These are phyloP conservation scores for Leptatherina wallacei DNA, from an alignment of 2,797 vertebrate genomes.

Conservation along the genomic window DNA sequence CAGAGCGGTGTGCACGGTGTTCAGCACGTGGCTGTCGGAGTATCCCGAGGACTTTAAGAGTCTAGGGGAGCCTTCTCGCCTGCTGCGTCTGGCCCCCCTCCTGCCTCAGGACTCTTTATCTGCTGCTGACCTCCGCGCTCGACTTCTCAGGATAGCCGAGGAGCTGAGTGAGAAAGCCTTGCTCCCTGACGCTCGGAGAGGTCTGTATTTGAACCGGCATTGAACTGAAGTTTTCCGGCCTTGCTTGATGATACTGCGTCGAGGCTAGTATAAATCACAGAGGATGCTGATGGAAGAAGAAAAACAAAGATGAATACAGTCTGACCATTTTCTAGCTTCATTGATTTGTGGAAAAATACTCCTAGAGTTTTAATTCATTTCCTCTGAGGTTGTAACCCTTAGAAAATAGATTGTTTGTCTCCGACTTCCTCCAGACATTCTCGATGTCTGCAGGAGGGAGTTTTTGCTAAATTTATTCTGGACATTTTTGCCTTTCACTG, in stretches of 20 bases:
- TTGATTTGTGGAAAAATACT: neutral
- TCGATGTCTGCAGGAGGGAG: neutral
- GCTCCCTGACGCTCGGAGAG: conserved; percentile 64
- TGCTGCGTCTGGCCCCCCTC: conserved; percentile 84
- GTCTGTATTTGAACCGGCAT: conserved; percentile 27
- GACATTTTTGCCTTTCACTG: neutral
- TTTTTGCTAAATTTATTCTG: neutral
- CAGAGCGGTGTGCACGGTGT: conserved; percentile 87
- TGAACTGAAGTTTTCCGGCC: neutral
- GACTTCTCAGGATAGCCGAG: conserved; percentile 77
- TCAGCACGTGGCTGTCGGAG: conserved; percentile 88
- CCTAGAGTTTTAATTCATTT: neutral
- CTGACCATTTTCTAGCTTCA: neutral
- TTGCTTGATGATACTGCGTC: neutral
- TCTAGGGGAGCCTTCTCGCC: conserved; percentile 79
- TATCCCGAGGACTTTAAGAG: conserved; percentile 88
- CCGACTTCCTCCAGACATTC: neutral
- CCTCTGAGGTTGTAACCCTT: neutral
- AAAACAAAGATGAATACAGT: neutral
- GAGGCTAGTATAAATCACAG: neutral
- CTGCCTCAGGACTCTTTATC: conserved; percentile 77
- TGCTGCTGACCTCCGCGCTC: conserved; percentile 72
- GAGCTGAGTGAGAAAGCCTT: conserved; percentile 81
- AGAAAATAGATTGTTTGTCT: neutral
- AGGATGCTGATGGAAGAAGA: neutral